Evolutionary conservation across 2,797 vertebrate genomes (phyloP).

Genomic region (Onychomys arenicola): DNA sequence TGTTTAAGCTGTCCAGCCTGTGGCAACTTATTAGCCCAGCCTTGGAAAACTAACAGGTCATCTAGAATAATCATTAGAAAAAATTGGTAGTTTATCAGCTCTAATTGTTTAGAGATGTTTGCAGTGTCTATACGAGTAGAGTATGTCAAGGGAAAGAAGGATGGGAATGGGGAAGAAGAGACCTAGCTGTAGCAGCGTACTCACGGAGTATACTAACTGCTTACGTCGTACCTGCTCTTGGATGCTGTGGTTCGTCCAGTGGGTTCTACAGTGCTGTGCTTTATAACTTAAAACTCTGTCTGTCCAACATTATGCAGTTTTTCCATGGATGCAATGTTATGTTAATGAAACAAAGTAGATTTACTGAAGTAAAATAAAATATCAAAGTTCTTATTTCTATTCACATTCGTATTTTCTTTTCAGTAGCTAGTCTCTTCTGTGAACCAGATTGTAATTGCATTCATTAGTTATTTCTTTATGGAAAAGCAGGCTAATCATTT

Average conservation of each 20-base stretch:
- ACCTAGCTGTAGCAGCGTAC: neutral
- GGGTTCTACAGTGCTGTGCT: neutral
- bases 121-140: neutral
- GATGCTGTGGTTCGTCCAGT: neutral
- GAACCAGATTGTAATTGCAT: conserved; percentile 45
- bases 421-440: neutral
- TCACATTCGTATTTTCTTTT: neutral
- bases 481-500: conserved; percentile 59
- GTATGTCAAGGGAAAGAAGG: fast-evolving
- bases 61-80: neutral
- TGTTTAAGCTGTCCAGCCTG: neutral
- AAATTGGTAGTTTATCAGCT: neutral
- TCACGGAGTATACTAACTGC: neutral
- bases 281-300: neutral
- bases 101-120: neutral
- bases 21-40: neutral
- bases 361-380: neutral
- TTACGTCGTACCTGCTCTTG: neutral
- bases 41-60: neutral
- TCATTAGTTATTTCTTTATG: conserved; percentile 68
- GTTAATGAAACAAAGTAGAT: conserved; percentile 6
- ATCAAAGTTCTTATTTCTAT: neutral
- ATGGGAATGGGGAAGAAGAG: neutral
- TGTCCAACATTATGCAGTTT: neutral
- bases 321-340: neutral